Evolutionary conservation across 2,113 vertebrate species (phyloP).

Genomic region (Phasianus colchicus): DNA sequence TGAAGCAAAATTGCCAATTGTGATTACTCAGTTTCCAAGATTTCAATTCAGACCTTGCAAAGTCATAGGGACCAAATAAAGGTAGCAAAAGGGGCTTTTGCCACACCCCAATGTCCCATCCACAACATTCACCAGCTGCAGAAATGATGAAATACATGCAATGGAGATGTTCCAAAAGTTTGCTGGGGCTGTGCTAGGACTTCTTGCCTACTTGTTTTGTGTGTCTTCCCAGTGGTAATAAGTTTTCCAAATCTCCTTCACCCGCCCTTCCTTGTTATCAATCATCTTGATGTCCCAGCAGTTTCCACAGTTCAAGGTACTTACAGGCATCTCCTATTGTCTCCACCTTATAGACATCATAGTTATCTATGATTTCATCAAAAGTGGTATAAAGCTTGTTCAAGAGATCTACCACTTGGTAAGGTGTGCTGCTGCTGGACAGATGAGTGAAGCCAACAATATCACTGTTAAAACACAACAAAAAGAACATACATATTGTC

Average conservation of each 20-base stretch:
- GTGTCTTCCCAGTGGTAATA: neutral
- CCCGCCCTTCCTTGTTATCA: neutral
- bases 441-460: conserved; percentile 89
- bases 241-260: neutral
- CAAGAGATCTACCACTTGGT: conserved; percentile 86
- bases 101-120: neutral
- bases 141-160: neutral
- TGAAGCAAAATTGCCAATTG: neutral
- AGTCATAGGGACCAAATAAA: neutral
- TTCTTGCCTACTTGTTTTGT: neutral
- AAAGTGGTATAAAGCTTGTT: conserved; percentile 87
- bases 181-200: neutral
- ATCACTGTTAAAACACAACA: conserved; percentile 77
- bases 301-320: neutral
- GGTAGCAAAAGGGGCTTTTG: accelerated
- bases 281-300: neutral
- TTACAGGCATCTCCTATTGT: conserved; percentile 86
- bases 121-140: neutral
- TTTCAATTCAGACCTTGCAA: neutral
- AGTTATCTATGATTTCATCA: conserved; percentile 87
- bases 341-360: conserved; percentile 89
- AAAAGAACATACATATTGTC: neutral
- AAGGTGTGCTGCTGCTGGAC: conserved; percentile 84
- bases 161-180: neutral
- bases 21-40: neutral